Base-by-base conservation (phyloP, 2,113 vertebrate genomes). In the Semnornis frantzii region DNA sequence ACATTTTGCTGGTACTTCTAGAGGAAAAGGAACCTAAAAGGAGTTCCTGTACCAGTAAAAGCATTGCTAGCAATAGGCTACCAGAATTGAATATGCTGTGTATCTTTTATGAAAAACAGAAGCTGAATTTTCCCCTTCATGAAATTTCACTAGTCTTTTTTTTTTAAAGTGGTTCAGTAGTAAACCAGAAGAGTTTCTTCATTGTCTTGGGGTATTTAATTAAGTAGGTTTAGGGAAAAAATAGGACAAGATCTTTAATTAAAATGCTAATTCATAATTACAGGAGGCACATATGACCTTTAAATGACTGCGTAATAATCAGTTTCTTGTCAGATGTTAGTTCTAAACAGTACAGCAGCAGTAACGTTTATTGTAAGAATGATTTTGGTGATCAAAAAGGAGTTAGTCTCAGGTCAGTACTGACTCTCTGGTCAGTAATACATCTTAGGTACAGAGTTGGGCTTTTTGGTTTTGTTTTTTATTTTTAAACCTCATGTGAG, bases 211-310 rank as follows among this genome's bases (percentile, higher is more conserved):
- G 19, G 4, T 65, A 80, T 50, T 87, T 95, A 71, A 68, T 95
- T 78, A 88, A 93, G 69, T 60, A 81, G 27, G 5, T 86, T 64
- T 68, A 59, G 42, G 31, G 46, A 75, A 88, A 60, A 87, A 95
- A n/a, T 82, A 88, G 66, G 85, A 59, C 58, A 31, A 2, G 15
- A 82, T 74, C 48, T 82, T 91, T 83, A 93, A 93, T 94, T 94
- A 87, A 94, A 93, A 95, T 76, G 60, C 23, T 81, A 87, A 83
- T 89, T 89, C 24, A 34, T 93, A 92, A 93, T 88, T 90, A 92
- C 75, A 85, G 85, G 46, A 90, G 58, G 19, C 12, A 85, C 7
- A 19, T 48, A 28, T 17, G 37, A 86, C 34, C 65, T 86, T 72
- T 69, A 79, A 62, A 55, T 85, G 76, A 73, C 59, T 74, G 31